A percentile compares a stretch with the other conserved stretches of the same genome.
Evolutionary conservation across 2,888 invertebrate genomes (phyloP).

Genomic region (Metalampra italica): DNA sequence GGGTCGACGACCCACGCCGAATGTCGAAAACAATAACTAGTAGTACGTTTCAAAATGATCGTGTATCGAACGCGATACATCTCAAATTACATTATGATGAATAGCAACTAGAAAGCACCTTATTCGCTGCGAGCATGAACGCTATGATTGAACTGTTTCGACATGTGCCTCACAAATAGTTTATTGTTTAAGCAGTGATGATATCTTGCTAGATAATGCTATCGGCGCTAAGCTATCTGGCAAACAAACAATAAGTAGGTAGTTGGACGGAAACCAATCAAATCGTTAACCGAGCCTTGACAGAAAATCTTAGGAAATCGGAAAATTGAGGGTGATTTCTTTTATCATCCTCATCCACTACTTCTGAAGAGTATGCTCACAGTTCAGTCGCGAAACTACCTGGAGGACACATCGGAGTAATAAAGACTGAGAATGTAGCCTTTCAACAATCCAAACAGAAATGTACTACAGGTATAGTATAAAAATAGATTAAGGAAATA

Average conservation of each 20-base stretch:
- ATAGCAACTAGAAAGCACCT: conserved; percentile 31
- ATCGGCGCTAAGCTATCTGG: too few relatives aligned
- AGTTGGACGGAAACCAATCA: too few relatives aligned
- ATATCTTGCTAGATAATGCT: conserved; percentile 12
- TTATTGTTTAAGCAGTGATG: conserved; percentile 19
- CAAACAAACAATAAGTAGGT: conserved; percentile 9
- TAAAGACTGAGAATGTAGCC: too few relatives aligned
- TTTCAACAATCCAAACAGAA: neutral
- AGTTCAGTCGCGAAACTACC: too few relatives aligned
- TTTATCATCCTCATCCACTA: too few relatives aligned
- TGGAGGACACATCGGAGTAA: too few relatives aligned
- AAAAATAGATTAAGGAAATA: conserved; percentile 29
- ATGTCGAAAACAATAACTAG: conserved; percentile 69
- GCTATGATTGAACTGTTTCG: conserved; percentile 23
- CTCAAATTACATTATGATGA: conserved; percentile 36
- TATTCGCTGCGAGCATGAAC: conserved; percentile 13
- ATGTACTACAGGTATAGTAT: neutral
- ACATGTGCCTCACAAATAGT: conserved; percentile 20
- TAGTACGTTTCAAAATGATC: conserved; percentile 47
- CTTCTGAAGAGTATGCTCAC: too few relatives aligned
- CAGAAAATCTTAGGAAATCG: too few relatives aligned
- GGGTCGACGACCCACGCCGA: conserved; percentile 63
- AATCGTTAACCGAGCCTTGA: too few relatives aligned
- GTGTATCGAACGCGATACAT: conserved; percentile 32
- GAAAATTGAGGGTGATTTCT: too few relatives aligned